Evolutionary conservation across 2,888 invertebrate genomes (phyloP), one percentile per base, ranked within the genome.

Genomic region (Hermaeophaga mercurialis): DNA sequence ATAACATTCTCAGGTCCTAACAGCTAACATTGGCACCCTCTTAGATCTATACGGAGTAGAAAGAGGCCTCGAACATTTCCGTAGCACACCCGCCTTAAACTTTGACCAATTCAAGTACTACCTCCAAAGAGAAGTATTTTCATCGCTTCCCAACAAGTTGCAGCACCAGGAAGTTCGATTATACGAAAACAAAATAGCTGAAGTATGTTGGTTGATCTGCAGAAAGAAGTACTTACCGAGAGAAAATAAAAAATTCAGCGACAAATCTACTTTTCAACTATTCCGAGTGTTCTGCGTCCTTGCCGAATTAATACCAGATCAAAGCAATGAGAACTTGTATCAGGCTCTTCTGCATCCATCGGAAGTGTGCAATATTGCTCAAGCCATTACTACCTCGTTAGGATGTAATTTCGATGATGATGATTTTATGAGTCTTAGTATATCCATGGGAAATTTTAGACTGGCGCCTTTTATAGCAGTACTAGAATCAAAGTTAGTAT

Each of bases 151-250:
- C 1, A 84, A 84, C 64, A 82, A 84, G 8, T 74, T 84, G 17
- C 81, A 82, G 0, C 71, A 85, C 43, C 77, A 81, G 0, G 81
- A 83, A 58, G 76, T 85, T 5, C 80, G 85, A 59, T 81, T 81
- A 41, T 86, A 81, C 62, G 87, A 88, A 75, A 82, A 81, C 59
- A 83, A 84, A 70, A 87, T 90, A 24, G 88, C 89, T 64, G 87
- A 89, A 78, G 85, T 88, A 48, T 91, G 91, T 74, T 92, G 92
- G 92, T 78, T 90, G 56, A 84, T 91, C 5, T 91, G 90, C 71
- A 83, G 86, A 54, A 88, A 86, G 70, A 80, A 80, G 49, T 85
- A 85, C 60, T 69, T 87, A 15, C 75, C 79, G 2, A 78, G 88
- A 34, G 83, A 86, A 59, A 81, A 82, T 66, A 80, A 84, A 1